These are phyloP conservation scores for Rhinogobio ventralis DNA, from an alignment of 2,797 vertebrate species.

Conservation along the genomic window DNA sequence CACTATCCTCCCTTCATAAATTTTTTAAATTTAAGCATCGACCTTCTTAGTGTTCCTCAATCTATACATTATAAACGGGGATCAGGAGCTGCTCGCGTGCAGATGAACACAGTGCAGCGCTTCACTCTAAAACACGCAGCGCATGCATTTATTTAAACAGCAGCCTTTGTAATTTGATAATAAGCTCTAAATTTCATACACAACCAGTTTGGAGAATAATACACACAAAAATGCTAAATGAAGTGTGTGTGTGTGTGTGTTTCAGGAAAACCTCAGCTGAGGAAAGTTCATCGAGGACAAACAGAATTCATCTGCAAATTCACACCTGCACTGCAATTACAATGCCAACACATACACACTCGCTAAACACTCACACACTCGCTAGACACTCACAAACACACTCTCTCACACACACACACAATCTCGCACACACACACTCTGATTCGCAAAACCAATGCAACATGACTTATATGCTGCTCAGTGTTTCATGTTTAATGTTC, in stretches of 20 bases:
- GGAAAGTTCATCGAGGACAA: conserved; percentile 70
- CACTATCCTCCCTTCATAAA: no score
- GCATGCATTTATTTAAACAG: not conserved
- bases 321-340: conserved; percentile 70
- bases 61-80: no score
- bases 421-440: not conserved
- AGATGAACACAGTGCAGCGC: no score
- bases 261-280: conserved; percentile 60
- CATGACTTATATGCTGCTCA: not conserved
- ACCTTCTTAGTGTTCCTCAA: no score
- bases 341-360: conserved; percentile 67
- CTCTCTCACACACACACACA: not conserved
- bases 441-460: no score
- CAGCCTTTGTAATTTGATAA: not conserved
- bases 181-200: not conserved
- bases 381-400: not conserved
- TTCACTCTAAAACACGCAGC: no score
- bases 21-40: no score
- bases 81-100: no score
- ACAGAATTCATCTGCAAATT: conserved; percentile 74
- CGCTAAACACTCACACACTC: not conserved
- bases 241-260: conserved; percentile 48
- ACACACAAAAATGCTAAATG: not conserved
- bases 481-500: not conserved
- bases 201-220: not conserved